Conservation (phyloP, 2,797 vertebrate genomes). For the Carcharodon carcharias region DNA sequence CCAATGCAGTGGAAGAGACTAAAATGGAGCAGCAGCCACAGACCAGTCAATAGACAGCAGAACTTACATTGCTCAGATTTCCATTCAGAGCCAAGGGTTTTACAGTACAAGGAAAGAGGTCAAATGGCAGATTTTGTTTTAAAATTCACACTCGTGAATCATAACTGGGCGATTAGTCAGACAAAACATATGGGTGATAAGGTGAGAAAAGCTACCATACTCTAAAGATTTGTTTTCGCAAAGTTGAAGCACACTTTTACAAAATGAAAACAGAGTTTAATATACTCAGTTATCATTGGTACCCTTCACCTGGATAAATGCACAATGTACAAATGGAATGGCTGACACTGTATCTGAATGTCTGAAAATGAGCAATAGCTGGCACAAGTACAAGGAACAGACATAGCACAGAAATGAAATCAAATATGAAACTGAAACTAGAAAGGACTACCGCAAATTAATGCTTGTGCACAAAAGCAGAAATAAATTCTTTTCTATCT, state of each 20-base stretch:
- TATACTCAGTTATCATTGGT: not conserved
- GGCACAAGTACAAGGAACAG: not conserved
- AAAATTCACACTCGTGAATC: not conserved
- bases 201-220: not conserved
- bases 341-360: not conserved
- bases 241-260: not conserved
- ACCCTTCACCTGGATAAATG: not conserved
- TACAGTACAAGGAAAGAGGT: not conserved
- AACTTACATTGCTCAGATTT: not conserved
- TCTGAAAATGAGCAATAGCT: not conserved
- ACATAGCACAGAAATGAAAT: not conserved
- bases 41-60: not conserved
- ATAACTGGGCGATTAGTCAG: not conserved
- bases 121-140: not conserved
- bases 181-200: not conserved
- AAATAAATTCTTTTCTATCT: not conserved
- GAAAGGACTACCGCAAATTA: not conserved
- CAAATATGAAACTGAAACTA: not conserved
- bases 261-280: not conserved
- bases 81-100: not conserved
- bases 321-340: not conserved
- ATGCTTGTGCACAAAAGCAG: not conserved
- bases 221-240: not conserved
- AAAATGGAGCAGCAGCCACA: not conserved
- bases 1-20: not conserved